phyloP scores from a whole-genome alignment of 2,888 invertebrate species.

The Sepioteuthis lessoniana region DNA sequence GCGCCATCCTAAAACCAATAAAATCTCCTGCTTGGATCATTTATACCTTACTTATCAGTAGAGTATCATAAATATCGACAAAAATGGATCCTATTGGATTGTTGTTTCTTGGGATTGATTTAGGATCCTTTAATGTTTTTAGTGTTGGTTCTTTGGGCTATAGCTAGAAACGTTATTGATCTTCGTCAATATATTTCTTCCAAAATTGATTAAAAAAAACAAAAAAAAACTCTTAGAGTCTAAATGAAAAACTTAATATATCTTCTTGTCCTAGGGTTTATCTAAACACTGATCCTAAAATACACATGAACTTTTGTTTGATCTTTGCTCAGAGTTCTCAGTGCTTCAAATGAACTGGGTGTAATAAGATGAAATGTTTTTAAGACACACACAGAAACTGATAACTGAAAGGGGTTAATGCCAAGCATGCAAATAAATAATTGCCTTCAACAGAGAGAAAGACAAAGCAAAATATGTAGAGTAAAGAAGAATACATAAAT shows the following conservation, averaged over 20 bases:
- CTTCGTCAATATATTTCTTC: background rate
- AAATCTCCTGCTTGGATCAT: too few species aligned
- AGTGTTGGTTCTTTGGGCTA: background rate
- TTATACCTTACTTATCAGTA: too few species aligned
- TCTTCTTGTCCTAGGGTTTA: background rate
- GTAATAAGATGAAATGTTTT: background rate
- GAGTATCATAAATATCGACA: too few species aligned
- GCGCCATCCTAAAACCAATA: too few species aligned
- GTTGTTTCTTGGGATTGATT: background rate
- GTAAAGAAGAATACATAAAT: too few species aligned
- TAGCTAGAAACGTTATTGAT: background rate
- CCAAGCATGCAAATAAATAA: background rate
- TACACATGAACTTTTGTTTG: background rate
- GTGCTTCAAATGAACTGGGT: background rate
- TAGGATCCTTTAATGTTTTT: background rate
- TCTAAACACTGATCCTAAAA: background rate
- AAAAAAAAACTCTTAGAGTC: background rate
- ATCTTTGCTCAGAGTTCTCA: background rate
- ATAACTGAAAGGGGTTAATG: background rate
- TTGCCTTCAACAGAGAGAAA: background rate
- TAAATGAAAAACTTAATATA: too few species aligned
- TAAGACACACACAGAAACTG: background rate
- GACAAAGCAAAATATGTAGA: too few species aligned
- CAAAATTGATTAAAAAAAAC: background rate
- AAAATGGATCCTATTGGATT: background rate